A percentile compares a stretch with the other conserved stretches of the same genome.
These are phyloP conservation scores for Montipora capricornis DNA, from an alignment of 64 coral and sea anemone species.

Conservation along the genomic window DNA sequence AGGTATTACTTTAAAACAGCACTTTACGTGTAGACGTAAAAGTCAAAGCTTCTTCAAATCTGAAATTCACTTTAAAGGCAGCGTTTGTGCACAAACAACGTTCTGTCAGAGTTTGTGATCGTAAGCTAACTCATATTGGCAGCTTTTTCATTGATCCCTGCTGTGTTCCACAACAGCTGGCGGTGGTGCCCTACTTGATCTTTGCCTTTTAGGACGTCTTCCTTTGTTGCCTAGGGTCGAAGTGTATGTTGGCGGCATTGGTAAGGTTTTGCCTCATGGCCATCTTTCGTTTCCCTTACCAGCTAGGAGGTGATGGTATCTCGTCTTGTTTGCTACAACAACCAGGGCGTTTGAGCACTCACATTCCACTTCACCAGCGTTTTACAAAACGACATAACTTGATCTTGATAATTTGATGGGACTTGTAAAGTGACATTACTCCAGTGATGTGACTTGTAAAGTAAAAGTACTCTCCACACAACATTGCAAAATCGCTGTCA, in stretches of 20 bases:
- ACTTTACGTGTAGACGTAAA: too few relatives aligned
- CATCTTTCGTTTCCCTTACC: neutral
- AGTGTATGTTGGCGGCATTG: neutral
- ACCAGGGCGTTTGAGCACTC: conserved; percentile 21
- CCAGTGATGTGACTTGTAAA: too few relatives aligned
- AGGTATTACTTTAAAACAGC: neutral
- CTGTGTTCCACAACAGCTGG: neutral
- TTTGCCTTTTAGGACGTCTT: neutral
- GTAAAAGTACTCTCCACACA: too few relatives aligned
- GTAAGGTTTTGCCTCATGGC: neutral
- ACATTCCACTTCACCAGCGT: neutral
- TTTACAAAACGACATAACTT: neutral
- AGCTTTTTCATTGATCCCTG: neutral
- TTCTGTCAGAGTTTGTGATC: too few relatives aligned
- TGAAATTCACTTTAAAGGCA: too few relatives aligned
- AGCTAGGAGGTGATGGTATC: neutral
- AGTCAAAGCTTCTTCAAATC: too few relatives aligned
- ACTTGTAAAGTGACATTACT: too few relatives aligned
- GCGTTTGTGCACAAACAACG: too few relatives aligned
- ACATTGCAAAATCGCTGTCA: too few relatives aligned
- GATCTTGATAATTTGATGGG: neutral
- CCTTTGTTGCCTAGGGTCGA: neutral
- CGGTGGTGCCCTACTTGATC: neutral
- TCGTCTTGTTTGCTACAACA: neutral
- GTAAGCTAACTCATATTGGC: too few relatives aligned